A percentile compares a stretch with the other conserved stretches of the same genome.
These are phyloP conservation scores for Thunnus thynnus DNA, from an alignment of 2,113 vertebrate species.

Conservation along the genomic window DNA sequence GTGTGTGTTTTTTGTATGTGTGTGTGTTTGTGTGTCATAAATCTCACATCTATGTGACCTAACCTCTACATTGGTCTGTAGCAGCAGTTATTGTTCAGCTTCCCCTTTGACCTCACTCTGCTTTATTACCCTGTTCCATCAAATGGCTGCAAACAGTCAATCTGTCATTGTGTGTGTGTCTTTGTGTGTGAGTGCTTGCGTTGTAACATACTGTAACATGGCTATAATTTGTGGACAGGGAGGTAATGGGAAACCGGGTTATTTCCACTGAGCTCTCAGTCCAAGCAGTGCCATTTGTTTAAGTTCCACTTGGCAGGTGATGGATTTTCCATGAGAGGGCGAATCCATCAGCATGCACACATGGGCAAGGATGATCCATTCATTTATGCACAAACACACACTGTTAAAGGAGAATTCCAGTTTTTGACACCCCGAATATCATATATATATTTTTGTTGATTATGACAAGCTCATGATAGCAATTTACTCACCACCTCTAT, in stretches of 20 bases:
- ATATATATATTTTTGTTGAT: background rate
- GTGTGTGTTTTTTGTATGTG: background rate
- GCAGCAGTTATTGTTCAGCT: slow-evolving; percentile 60
- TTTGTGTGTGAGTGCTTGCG: slow-evolving; percentile 20
- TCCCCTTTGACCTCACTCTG: slow-evolving; percentile 63
- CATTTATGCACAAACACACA: background rate
- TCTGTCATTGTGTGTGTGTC: slow-evolving; percentile 12
- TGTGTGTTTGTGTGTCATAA: slow-evolving; percentile 43
- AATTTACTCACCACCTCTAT: background rate
- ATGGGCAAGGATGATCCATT: background rate
- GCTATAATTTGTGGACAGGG: slow-evolving; percentile 40
- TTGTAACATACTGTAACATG: slow-evolving; percentile 34
- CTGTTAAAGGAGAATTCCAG: background rate
- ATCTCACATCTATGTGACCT: slow-evolving; percentile 32
- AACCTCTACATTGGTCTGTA: slow-evolving; percentile 30
- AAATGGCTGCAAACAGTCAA: slow-evolving; percentile 34
- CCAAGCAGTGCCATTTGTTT: slow-evolving; percentile 37
- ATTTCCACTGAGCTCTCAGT: slow-evolving; percentile 11
- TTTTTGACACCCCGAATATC: background rate
- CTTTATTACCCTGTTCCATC: slow-evolving; percentile 61
- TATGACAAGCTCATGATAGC: background rate
- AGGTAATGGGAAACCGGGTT: slow-evolving; percentile 17
- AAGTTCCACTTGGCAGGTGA: slow-evolving; percentile 31
- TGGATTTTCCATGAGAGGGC: slow-evolving; percentile 41
- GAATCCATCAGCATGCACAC: slow-evolving; percentile 16